A percentile compares a stretch with the other conserved stretches of the same genome.
These are phyloP conservation scores for Amphibalanus amphitrite DNA, from an alignment of 1,140 invertebrate genomes.

Conservation along the genomic window DNA sequence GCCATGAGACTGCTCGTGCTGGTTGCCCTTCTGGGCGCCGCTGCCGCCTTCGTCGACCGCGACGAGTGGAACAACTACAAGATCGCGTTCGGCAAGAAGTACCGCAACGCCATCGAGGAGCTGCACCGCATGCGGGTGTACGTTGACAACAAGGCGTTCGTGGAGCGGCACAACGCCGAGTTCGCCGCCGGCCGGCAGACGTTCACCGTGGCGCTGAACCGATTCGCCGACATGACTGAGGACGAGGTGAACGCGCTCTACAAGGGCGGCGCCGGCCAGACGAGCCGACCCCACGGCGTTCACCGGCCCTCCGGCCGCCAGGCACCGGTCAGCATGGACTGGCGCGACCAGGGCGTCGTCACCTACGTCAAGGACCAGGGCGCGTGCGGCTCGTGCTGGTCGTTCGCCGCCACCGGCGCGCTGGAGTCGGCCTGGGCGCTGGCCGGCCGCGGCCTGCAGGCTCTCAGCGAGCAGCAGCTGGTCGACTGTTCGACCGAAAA, in stretches of 20 bases:
- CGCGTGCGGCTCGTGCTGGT: constrained; percentile 10
- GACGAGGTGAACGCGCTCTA: constrained; percentile 54
- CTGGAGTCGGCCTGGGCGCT: not conserved
- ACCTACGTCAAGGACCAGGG: constrained; percentile 83
- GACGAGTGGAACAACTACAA: constrained; percentile 13
- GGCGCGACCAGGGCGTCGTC: constrained; percentile 68
- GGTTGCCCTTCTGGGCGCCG: constrained; percentile 23
- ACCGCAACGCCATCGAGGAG: constrained; percentile 53
- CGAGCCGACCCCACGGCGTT: constrained; percentile 37
- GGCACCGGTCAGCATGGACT: constrained; percentile 59
- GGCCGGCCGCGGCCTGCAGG: constrained; percentile 9
- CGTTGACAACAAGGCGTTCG: constrained; percentile 64
- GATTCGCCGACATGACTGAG: constrained; percentile 67
- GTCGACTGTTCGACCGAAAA: constrained; percentile 40
- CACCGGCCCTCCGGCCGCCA: constrained; percentile 51
- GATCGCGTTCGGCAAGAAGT: constrained; percentile 44
- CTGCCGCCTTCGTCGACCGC: constrained; percentile 19
- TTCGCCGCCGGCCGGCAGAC: constrained; percentile 34
- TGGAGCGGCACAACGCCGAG: constrained; percentile 60
- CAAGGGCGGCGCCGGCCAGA: constrained; percentile 46
- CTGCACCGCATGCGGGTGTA: constrained; percentile 69
- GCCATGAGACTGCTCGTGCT: constrained; percentile 8
- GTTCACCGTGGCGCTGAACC: constrained; percentile 52
- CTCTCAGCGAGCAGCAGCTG: constrained; percentile 40
- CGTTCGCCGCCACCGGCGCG: constrained; percentile 8